phyloP scores from a whole-genome alignment of 2,113 vertebrate genomes.

The Ahaetulla prasina region DNA sequence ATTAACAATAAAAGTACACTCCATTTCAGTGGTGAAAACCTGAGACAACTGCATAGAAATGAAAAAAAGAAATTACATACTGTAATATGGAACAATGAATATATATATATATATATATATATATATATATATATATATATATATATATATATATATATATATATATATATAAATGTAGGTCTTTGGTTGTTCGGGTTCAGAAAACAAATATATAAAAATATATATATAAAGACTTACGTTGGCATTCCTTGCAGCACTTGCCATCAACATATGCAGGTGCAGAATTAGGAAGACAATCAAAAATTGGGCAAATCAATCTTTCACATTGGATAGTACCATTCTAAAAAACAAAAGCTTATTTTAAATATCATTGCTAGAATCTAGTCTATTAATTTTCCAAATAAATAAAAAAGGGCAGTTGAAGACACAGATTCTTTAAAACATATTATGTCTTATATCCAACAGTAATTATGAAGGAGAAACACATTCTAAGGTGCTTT shows the following conservation, averaged over 20 bases:
- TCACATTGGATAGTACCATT: conserved; percentile 91
- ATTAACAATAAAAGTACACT: conserved; percentile 38
- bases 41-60: not conserved
- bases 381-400: not conserved
- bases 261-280: conserved; percentile 83
- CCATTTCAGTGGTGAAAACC: not conserved
- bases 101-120: not conserved
- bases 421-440: not conserved
- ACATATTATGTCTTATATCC: not conserved
- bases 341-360: conserved; percentile 65
- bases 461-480: not conserved
- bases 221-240: conserved; percentile 76
- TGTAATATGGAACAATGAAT: not conserved
- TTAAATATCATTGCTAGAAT: conserved; percentile 1
- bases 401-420: not conserved
- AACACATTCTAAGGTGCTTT: not conserved
- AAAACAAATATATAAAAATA: not conserved
- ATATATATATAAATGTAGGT: too few relatives aligned
- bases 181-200: too few relatives aligned
- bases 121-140: too few relatives aligned
- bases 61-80: not conserved
- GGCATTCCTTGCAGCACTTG: conserved; percentile 94
- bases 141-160: too few relatives aligned
- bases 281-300: conserved; percentile 81
- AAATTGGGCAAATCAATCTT: conserved; percentile 78